Conservation (phyloP, 2,888 invertebrate species). For the Ophioninae sp. region DNA sequence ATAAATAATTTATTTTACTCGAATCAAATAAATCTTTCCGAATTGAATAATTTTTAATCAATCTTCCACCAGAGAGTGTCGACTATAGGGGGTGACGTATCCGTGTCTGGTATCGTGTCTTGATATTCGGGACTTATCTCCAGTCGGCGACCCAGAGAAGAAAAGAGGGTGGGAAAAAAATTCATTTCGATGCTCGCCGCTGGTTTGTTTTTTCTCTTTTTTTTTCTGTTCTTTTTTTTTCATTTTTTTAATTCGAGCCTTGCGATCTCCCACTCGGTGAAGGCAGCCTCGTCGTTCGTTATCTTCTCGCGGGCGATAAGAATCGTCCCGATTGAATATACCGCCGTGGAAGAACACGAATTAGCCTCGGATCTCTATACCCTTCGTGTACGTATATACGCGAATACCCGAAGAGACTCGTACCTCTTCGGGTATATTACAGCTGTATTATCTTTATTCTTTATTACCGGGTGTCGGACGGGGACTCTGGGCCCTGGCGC, state of each 20-base stretch:
- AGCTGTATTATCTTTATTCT: conserved; percentile 54
- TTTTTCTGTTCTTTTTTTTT: too few relatives aligned
- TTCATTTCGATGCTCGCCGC: conserved; percentile 13
- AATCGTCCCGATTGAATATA: conserved; percentile 62
- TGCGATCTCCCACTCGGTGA: conserved; percentile 29
- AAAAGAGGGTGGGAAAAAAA: neutral
- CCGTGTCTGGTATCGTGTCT: neutral
- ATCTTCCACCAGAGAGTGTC: too few relatives aligned
- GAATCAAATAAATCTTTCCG: too few relatives aligned
- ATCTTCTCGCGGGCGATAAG: conserved; percentile 51
- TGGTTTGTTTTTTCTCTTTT: conserved; percentile 5
- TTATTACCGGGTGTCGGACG: conserved; percentile 58
- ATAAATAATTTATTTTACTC: too few relatives aligned
- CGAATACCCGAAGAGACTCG: conserved; percentile 6
- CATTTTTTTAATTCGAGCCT: neutral
- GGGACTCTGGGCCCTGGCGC: conserved; percentile 48
- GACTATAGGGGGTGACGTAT: too few relatives aligned
- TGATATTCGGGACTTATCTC: conserved; percentile 23
- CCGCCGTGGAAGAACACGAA: conserved; percentile 59
- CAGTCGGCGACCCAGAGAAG: neutral
- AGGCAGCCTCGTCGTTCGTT: conserved; percentile 53
- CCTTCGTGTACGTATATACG: conserved; percentile 8
- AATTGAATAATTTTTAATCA: too few relatives aligned
- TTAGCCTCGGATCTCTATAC: conserved; percentile 41
- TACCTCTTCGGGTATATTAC: conserved; percentile 50